These are phyloP conservation scores for Acanthosepion lycidas DNA, from an alignment of 2,888 invertebrate species.

Conservation along the genomic window DNA sequence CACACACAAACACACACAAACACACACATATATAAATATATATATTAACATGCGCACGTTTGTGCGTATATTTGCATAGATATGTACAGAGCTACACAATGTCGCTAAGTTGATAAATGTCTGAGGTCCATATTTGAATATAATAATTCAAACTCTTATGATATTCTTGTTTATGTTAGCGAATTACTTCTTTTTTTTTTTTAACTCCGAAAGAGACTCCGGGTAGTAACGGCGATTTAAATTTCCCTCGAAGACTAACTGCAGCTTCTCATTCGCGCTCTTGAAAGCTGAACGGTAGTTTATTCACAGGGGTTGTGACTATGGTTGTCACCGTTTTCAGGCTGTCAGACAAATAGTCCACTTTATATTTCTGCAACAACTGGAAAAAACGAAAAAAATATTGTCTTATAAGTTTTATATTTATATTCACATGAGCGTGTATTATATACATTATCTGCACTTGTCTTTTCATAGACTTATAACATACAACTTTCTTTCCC, in stretches of 20 bases:
- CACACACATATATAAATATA: conserved; percentile 46
- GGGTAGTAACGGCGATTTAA: neutral
- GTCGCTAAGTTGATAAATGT: neutral
- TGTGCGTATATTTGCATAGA: neutral
- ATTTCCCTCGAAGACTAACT: neutral
- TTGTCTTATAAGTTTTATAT: neutral
- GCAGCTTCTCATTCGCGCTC: conserved; percentile 48
- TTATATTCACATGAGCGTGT: neutral
- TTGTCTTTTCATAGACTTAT: too few relatives aligned
- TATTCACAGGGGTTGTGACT: conserved; percentile 50
- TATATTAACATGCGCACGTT: neutral
- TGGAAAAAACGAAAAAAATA: conserved; percentile 49
- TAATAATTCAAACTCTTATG: conserved; percentile 24
- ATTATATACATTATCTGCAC: neutral
- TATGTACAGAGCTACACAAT: conserved; percentile 41
- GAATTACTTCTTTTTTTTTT: neutral
- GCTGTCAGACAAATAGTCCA: conserved; percentile 53
- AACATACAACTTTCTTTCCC: too few relatives aligned
- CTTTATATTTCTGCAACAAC: conserved; percentile 55
- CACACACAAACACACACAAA: conserved; percentile 34
- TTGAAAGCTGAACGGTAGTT: conserved; percentile 50
- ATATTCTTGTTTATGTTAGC: neutral
- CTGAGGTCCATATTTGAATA: neutral
- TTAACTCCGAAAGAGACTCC: neutral
- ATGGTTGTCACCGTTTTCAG: conserved; percentile 49